Base-by-base conservation (phyloP, 2,113 vertebrate species). In the Solea solea region DNA sequence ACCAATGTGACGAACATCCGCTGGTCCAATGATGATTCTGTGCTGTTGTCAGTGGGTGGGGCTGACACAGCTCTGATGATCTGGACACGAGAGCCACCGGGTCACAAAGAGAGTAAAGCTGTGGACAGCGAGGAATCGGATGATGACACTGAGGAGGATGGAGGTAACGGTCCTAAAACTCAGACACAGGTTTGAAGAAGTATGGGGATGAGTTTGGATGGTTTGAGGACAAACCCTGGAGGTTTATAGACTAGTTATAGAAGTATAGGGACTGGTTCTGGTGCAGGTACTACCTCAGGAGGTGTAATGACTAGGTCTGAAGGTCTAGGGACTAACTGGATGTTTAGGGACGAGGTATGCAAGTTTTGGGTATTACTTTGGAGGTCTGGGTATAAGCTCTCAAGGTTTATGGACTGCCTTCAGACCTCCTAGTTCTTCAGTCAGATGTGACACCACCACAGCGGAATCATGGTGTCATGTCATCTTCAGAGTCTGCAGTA, bases 111-210 rank as follows among this genome's bases (percentile, higher is more conserved):
- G 88, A 96, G 91, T 86, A 97, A 96, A 84, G 93, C 95, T 1
- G 95, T 96, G 73, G 98, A 99, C 86, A 99, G 97, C 6, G 96
- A 99, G 65, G 98, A 99, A 78, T 99, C 97, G 0, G 97, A 99
- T 58, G 96, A 96, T 0, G 97, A 99, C 16, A 91, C 93, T 0
- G 98, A 99, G 48, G 97, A 99, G 74, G 98, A 99, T 11, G 98
- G 98, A 94, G 97, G 98, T 98, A 88, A 88, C 16, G 0, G n/a
- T 56, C n/a, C n/a, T 13, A 12, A 54, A 12, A 15, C 14, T 9
- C 21, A 34, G 5, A 39, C n/a, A 51, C 9, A 1, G 16, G 10
- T 34, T 34, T 6, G 2, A 4, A 34, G 3, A 48, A 9, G 45
- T 13, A 12, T 11, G 12, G 4, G 9, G 39, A 13, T 9, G 28